These are phyloP conservation scores for Eristalis tenax DNA, from an alignment of 2,888 invertebrate species.

Conservation along the genomic window DNA sequence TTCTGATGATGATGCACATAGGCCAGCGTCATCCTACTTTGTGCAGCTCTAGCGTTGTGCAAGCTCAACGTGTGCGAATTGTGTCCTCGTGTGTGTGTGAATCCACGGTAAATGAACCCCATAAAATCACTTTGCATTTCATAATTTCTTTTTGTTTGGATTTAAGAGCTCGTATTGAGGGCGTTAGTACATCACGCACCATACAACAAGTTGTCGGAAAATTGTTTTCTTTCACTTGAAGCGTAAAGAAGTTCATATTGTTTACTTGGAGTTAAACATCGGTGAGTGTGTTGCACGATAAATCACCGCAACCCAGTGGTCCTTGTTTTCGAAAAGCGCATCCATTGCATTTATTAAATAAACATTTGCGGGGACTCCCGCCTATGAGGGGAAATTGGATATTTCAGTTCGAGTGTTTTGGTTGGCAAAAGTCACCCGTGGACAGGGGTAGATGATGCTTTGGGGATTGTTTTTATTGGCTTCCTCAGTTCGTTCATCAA, in stretches of 20 bases:
- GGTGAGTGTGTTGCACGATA: conserved; percentile 7
- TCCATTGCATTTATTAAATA: conserved; percentile 66
- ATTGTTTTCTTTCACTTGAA: conserved; percentile 19
- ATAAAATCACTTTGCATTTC: conserved; percentile 69
- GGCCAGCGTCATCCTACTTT: not conserved
- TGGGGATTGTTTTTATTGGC: conserved; percentile 50
- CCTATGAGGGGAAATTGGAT: conserved; percentile 17
- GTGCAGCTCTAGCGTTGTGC: not conserved
- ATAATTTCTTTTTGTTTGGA: conserved; percentile 54
- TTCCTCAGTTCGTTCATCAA: conserved; percentile 47
- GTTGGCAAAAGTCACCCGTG: conserved; percentile 38
- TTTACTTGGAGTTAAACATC: conserved; percentile 26
- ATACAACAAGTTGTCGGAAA: conserved; percentile 29
- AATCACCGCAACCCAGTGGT: conserved; percentile 7
- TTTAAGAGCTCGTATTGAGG: conserved; percentile 65
- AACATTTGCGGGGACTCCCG: conserved; percentile 21
- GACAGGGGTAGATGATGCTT: not conserved
- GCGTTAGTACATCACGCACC: conserved; percentile 56
- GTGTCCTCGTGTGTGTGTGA: not conserved
- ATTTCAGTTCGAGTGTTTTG: conserved; percentile 37
- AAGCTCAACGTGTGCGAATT: not conserved
- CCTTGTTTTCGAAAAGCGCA: conserved; percentile 56
- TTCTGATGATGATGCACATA: conserved; percentile 24
- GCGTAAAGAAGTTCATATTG: not conserved
- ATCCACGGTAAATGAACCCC: conserved; percentile 57